A percentile compares a stretch with the other conserved stretches of the same genome.
These are phyloP conservation scores for Microcebus ravelobensis DNA, from an alignment of 2,113 vertebrate species.

Conservation along the genomic window DNA sequence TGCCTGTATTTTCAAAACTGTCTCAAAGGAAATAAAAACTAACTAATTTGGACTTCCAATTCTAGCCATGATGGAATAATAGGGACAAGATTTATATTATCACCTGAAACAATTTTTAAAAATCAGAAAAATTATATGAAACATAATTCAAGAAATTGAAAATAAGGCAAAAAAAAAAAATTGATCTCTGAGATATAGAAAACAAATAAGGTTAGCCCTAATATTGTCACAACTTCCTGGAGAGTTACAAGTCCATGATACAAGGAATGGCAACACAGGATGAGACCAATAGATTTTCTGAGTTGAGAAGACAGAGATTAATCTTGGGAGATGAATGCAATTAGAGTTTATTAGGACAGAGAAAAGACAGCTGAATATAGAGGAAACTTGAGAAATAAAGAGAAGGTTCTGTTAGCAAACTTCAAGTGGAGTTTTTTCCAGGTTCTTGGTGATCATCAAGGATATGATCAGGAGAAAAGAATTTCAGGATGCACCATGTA, in stretches of 20 bases:
- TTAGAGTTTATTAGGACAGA: not conserved
- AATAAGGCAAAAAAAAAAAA: not conserved
- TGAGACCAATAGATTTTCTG: not conserved
- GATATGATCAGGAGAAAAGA: too few species aligned
- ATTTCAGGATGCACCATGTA: too few species aligned
- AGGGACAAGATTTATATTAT: not conserved
- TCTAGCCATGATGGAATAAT: not conserved
- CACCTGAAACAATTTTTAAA: not conserved
- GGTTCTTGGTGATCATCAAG: too few species aligned
- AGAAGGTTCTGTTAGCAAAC: not conserved
- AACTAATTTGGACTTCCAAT: not conserved
- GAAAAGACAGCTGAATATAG: not conserved
- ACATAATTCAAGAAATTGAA: not conserved
- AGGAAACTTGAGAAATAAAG: not conserved
- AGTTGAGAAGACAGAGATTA: not conserved
- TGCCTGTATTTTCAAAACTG: not conserved
- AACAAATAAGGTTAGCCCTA: not conserved
- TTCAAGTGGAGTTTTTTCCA: too few species aligned
- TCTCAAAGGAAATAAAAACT: not conserved
- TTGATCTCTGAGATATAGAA: not conserved
- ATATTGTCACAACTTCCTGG: not conserved
- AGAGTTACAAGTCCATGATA: not conserved
- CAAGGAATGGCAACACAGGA: not conserved
- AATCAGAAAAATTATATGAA: not conserved
- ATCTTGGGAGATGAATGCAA: not conserved